Conservation (phyloP, 2,888 invertebrate species). For the Melitaea athalia region DNA sequence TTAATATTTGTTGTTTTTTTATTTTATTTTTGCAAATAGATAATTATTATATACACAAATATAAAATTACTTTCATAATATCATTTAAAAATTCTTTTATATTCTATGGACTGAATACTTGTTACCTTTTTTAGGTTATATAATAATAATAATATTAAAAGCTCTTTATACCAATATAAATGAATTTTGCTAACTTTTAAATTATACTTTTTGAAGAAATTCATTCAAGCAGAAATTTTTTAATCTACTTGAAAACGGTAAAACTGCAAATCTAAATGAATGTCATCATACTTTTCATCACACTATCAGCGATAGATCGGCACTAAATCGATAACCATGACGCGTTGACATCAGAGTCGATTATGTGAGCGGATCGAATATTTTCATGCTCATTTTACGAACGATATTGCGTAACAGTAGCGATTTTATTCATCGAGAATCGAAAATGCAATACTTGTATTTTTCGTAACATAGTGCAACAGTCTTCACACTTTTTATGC, state of each 20-base stretch:
- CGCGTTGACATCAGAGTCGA: constrained; percentile 39
- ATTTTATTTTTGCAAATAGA: no score
- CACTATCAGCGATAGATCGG: constrained; percentile 43
- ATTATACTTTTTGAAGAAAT: constrained; percentile 17
- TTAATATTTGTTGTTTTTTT: no score
- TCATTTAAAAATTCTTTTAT: constrained; percentile 1
- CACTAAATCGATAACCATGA: constrained; percentile 43
- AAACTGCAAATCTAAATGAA: constrained; percentile 28
- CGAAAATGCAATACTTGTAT: constrained; percentile 53
- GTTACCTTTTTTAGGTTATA: neutral
- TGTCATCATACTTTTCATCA: constrained; percentile 49
- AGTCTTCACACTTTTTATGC: constrained; percentile 54
- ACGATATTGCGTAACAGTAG: constrained; percentile 41
- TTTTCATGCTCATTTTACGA: constrained; percentile 46
- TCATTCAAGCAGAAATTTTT: constrained; percentile 26
- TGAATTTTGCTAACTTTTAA: constrained; percentile 12
- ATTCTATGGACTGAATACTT: constrained; percentile 10
- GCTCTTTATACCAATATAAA: constrained; percentile 9
- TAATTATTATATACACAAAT: no score
- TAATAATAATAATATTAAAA: constrained; percentile 12
- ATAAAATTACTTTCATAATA: constrained; percentile 16
- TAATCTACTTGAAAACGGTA: constrained; percentile 7
- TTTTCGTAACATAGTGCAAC: constrained; percentile 62
- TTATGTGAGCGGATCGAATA: constrained; percentile 54
- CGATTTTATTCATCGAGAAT: constrained; percentile 50